These are phyloP conservation scores for Pterocles orientalis DNA, from an alignment of 2,113 vertebrate genomes.

Conservation along the genomic window DNA sequence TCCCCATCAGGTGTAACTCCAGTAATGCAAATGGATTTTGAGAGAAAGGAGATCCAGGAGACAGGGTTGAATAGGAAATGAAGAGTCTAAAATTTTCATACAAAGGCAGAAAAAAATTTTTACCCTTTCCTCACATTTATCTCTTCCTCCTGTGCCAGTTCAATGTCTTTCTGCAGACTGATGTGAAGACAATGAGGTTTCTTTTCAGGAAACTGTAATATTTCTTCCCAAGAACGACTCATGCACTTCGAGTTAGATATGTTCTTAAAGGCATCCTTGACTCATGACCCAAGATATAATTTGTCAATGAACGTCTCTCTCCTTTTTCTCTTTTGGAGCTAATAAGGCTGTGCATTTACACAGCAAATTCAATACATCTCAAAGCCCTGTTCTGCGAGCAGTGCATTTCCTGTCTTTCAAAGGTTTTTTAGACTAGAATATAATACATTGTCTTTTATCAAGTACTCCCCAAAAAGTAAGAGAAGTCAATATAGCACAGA, in stretches of 20 bases:
- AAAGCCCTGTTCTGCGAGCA: neutral
- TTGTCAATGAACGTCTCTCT: conserved; percentile 20
- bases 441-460: conserved; percentile 29
- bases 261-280: conserved; percentile 5
- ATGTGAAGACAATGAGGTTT: neutral
- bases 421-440: conserved; percentile 9
- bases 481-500: neutral
- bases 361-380: conserved; percentile 23
- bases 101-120: neutral
- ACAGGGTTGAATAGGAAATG: neutral
- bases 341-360: conserved; percentile 50
- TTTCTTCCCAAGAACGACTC: neutral
- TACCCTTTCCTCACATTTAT: neutral
- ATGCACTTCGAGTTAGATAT: neutral
- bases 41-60: neutral
- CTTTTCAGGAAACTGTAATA: neutral
- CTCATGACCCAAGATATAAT: neutral
- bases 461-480: neutral
- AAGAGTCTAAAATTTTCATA: neutral
- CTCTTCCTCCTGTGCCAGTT: neutral
- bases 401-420: conserved; percentile 31
- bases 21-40: neutral
- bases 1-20: neutral
- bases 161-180: neutral
- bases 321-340: neutral